These are phyloP conservation scores for Luffia ferchaultella DNA, from an alignment of 2,888 invertebrate genomes.

Conservation along the genomic window DNA sequence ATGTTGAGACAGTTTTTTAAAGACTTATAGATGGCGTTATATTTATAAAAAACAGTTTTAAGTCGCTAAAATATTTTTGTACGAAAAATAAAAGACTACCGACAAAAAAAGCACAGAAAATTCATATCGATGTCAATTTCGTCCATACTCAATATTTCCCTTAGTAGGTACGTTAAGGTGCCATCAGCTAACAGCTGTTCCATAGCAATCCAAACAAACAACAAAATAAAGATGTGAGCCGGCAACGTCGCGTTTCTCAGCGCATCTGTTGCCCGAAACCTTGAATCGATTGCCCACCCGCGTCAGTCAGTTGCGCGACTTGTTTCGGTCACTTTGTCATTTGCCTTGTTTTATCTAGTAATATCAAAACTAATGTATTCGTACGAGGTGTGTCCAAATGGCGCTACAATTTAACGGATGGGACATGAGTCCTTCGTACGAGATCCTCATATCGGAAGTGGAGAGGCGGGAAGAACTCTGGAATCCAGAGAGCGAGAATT, in stretches of 20 bases:
- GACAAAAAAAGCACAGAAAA: neutral
- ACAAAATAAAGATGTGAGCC: conserved; percentile 27
- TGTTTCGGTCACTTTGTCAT: neutral
- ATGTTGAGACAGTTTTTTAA: no score
- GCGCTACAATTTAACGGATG: neutral
- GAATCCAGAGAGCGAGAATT: neutral
- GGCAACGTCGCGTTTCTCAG: conserved; percentile 42
- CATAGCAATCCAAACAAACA: conserved; percentile 51
- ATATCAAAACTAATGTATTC: neutral
- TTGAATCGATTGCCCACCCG: conserved; percentile 38
- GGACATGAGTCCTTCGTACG: conserved; percentile 1
- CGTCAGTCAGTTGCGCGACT: conserved; percentile 14
- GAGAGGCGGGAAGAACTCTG: neutral
- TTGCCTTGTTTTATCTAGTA: neutral
- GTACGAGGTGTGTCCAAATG: neutral
- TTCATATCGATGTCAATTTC: no score
- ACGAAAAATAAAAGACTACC: neutral
- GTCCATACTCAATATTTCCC: no score
- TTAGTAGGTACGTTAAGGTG: no score
- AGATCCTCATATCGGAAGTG: conserved; percentile 2
- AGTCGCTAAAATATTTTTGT: neutral
- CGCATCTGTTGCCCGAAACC: conserved; percentile 14
- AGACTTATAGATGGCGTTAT: no score
- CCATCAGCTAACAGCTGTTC: conserved; percentile 12
- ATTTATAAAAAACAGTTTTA: no score